phyloP scores from a whole-genome alignment of 2,113 vertebrate genomes.

The Bucco capensis region DNA sequence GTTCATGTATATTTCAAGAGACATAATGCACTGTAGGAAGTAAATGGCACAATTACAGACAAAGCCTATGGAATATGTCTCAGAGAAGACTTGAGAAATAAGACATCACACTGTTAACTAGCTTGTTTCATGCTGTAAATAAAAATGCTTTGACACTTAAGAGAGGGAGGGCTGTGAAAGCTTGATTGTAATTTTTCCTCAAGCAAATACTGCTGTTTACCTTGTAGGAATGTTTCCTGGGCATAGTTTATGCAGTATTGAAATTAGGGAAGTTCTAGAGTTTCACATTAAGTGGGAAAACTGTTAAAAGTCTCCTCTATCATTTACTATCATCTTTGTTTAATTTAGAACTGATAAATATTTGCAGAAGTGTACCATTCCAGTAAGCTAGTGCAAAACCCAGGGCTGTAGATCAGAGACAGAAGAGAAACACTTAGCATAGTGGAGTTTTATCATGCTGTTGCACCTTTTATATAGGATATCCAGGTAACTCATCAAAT shows the following conservation, averaged over 20 bases:
- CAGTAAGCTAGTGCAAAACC: background rate
- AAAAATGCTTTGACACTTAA: background rate
- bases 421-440: background rate
- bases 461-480: background rate
- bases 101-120: background rate
- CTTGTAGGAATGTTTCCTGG: background rate
- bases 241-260: background rate
- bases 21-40: background rate
- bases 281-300: background rate
- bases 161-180: background rate
- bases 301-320: background rate
- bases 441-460: background rate
- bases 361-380: background rate
- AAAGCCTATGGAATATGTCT: background rate
- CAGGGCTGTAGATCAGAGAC: background rate
- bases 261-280: background rate
- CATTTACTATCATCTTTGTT: background rate
- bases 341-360: background rate
- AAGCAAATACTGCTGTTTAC: background rate
- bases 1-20: constrained; percentile 22
- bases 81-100: background rate
- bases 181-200: background rate
- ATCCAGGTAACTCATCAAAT: background rate
- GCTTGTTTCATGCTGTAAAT: background rate
- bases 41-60: constrained; percentile 20